A percentile compares a stretch with the other conserved stretches of the same genome.
Evolutionary conservation across 2,888 invertebrate genomes (phyloP).

Genomic region (Thalpophila matura): DNA sequence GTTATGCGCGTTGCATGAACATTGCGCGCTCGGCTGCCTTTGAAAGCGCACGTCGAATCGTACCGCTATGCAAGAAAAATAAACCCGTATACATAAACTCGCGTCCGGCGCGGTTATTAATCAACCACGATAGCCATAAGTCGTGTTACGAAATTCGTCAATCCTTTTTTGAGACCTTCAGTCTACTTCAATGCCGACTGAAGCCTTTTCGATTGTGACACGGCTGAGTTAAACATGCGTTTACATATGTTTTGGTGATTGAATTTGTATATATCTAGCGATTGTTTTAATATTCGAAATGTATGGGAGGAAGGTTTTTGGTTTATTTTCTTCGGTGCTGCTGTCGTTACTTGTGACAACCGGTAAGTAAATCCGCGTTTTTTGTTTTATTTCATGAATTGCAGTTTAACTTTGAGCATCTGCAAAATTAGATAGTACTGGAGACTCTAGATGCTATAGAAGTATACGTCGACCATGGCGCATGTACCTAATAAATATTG

Average conservation of each 20-base stretch:
- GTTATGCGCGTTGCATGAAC: constrained; percentile 69
- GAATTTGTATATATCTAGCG: constrained; percentile 66
- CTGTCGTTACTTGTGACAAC: constrained; percentile 74
- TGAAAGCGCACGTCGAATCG: constrained; percentile 80
- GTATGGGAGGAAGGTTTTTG: constrained; percentile 72
- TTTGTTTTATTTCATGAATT: not conserved
- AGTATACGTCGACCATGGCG: no score
- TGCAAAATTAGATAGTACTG: not conserved
- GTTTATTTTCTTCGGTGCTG: constrained; percentile 71
- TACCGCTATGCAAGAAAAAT: constrained; percentile 72
- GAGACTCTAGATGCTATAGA: not conserved
- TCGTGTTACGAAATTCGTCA: constrained; percentile 78
- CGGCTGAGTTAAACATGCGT: constrained; percentile 74
- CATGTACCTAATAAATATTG: no score
- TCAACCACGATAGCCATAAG: constrained; percentile 71
- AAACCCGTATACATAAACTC: constrained; percentile 55
- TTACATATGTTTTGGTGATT: constrained; percentile 77
- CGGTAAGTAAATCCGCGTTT: constrained; percentile 73
- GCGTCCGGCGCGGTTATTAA: constrained; percentile 70
- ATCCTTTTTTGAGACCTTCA: constrained; percentile 80
- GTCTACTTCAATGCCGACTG: constrained; percentile 78
- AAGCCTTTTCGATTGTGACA: constrained; percentile 77
- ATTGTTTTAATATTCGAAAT: constrained; percentile 71
- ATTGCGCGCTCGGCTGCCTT: constrained; percentile 82
- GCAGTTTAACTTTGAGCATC: not conserved